Conservation (phyloP, 2,113 vertebrate genomes). For the Alethe diademata region DNA sequence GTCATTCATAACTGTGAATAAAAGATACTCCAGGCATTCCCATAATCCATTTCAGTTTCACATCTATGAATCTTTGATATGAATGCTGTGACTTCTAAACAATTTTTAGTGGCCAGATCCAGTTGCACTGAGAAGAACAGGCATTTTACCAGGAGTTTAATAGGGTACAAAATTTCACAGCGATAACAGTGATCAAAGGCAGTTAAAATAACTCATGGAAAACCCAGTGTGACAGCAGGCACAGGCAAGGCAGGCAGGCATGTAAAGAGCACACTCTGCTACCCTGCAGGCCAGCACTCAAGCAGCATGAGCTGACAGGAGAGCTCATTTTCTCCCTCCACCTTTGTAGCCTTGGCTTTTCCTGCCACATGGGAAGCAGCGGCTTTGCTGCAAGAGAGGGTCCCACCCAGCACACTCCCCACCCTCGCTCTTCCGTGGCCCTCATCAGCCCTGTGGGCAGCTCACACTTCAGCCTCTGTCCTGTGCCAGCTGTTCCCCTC, state of each 20-base stretch:
- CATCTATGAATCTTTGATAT: not conserved
- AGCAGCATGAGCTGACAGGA: not conserved
- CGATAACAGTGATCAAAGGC: not conserved
- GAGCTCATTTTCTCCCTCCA: not conserved
- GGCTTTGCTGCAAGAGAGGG: not conserved
- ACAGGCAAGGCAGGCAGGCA: not conserved
- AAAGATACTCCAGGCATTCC: not conserved
- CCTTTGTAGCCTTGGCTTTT: not conserved
- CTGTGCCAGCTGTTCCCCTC: not conserved
- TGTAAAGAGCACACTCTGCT: not conserved
- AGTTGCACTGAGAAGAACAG: not conserved
- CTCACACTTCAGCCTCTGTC: not conserved
- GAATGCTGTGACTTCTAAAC: not conserved
- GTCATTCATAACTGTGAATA: not conserved
- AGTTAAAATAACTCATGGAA: not conserved
- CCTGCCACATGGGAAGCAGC: not conserved
- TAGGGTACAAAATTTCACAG: not conserved
- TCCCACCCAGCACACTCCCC: not conserved
- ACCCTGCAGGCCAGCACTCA: not conserved
- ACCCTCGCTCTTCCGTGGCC: fast-evolving
- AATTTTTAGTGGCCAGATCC: not conserved
- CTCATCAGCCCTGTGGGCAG: not conserved
- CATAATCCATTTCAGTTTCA: not conserved
- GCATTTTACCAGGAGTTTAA: not conserved
- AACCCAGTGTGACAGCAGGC: not conserved